These are phyloP conservation scores for Drosophila lini DNA, from an alignment of 1,140 invertebrate genomes.

Conservation along the genomic window DNA sequence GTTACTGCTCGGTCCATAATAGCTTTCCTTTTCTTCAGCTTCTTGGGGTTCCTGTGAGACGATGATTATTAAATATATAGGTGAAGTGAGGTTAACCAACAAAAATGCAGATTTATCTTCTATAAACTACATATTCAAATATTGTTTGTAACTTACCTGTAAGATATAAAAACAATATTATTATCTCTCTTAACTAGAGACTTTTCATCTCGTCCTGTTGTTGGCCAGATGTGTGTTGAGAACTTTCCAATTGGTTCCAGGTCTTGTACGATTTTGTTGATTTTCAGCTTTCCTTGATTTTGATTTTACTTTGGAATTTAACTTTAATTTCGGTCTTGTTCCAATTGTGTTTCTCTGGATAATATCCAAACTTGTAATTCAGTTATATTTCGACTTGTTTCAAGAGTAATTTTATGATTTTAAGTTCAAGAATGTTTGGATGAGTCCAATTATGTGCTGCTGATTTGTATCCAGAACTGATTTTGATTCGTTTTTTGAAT, in stretches of 20 bases:
- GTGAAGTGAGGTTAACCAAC: not conserved
- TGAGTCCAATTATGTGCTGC: constrained; percentile 12
- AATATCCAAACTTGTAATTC: constrained; percentile 15
- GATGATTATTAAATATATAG: not conserved
- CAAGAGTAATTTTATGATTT: constrained; percentile 10
- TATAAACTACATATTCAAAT: too few relatives aligned
- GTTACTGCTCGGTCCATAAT: constrained; percentile 66
- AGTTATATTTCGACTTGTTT: constrained; percentile 13
- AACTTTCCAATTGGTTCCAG: constrained; percentile 71
- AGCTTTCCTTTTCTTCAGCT: constrained; percentile 47
- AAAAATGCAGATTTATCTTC: not conserved
- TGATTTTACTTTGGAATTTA: constrained; percentile 47
- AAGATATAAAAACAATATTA: constrained; percentile 80
- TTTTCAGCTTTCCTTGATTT: constrained; percentile 36
- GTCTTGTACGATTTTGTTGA: constrained; percentile 26
- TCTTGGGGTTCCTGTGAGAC: constrained; percentile 47
- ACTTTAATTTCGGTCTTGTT: constrained; percentile 10
- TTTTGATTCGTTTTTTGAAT: constrained; percentile 26
- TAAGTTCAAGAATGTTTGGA: constrained; percentile 4
- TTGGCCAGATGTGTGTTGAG: constrained; percentile 33
- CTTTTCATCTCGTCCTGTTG: constrained; percentile 33
- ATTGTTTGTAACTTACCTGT: constrained; percentile 50
- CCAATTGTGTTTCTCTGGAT: constrained; percentile 37
- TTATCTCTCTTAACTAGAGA: constrained; percentile 62
- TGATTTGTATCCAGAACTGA: constrained; percentile 32